Conservation (phyloP, 64 coral and sea anemone genomes). For the Stichodactyla mertensii region DNA sequence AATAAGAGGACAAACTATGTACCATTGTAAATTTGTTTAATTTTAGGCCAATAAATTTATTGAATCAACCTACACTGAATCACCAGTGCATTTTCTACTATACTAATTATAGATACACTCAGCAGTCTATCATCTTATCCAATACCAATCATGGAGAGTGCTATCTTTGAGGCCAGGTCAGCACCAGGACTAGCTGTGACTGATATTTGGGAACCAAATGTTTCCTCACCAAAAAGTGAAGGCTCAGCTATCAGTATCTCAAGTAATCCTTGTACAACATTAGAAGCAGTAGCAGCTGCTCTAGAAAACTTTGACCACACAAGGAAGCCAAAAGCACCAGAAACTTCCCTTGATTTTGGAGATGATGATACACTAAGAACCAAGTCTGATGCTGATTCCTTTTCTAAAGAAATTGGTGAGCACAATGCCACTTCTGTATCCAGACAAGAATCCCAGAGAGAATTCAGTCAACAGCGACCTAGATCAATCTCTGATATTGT, state of each 20-base stretch:
- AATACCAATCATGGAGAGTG: conserved; percentile 69
- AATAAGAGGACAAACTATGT: too few species aligned
- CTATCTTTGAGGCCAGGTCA: conserved; percentile 61
- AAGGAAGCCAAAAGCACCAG: conserved; percentile 29
- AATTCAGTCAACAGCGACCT: conserved; percentile 36
- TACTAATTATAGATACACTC: conserved; percentile 41
- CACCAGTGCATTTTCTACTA: background rate
- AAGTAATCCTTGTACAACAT: conserved; percentile 49
- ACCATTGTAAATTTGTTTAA: too few species aligned
- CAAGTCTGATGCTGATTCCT: background rate
- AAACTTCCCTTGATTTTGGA: background rate
- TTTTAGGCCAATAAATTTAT: background rate
- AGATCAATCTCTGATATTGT: conserved; percentile 86
- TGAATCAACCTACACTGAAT: background rate
- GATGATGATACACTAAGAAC: background rate
- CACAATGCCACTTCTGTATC: background rate
- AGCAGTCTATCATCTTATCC: conserved; percentile 73
- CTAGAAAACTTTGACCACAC: conserved; percentile 60
- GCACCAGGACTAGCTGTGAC: conserved; percentile 68
- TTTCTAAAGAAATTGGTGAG: conserved; percentile 20
- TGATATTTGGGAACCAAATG: conserved; percentile 71
- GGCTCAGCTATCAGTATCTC: conserved; percentile 72
- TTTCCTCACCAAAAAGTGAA: conserved; percentile 67
- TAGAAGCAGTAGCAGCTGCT: conserved; percentile 56
- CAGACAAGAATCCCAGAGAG: conserved; percentile 32